A percentile compares a stretch with the other conserved stretches of the same genome.
Conservation (phyloP, 1,140 invertebrate genomes). For the Mycetomoellerius zeteki region DNA sequence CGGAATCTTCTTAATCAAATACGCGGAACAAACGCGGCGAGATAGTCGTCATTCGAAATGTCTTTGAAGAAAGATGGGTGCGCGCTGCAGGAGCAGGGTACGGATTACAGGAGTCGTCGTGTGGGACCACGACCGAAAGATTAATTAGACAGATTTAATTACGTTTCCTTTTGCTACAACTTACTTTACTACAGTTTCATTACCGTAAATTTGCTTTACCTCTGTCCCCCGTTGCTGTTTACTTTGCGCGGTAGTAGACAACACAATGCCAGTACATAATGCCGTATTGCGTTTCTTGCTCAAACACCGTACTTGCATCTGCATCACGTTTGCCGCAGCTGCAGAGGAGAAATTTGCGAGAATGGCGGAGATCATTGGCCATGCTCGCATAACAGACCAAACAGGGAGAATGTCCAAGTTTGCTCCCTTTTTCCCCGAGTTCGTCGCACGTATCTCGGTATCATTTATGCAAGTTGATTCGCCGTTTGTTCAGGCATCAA, state of each 20-base stretch:
- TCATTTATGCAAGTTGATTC: slow-evolving; percentile 54
- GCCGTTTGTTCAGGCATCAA: slow-evolving; percentile 34
- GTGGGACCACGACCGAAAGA: slow-evolving; percentile 57
- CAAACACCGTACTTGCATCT: slow-evolving; percentile 27
- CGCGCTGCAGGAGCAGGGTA: background rate
- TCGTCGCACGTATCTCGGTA: background rate
- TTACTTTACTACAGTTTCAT: slow-evolving; percentile 64
- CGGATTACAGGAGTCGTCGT: slow-evolving; percentile 46
- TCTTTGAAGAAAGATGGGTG: slow-evolving; percentile 50
- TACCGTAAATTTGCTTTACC: slow-evolving; percentile 63
- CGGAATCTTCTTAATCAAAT: slow-evolving; percentile 55
- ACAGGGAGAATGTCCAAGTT: slow-evolving; percentile 14
- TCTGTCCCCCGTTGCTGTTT: slow-evolving; percentile 50
- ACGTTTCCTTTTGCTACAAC: slow-evolving; percentile 61
- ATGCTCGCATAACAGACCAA: slow-evolving; percentile 26
- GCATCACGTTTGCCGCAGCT: slow-evolving; percentile 36
- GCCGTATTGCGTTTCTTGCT: slow-evolving; percentile 58
- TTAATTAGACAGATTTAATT: slow-evolving; percentile 67
- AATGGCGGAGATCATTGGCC: slow-evolving; percentile 47
- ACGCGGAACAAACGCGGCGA: slow-evolving; percentile 31
- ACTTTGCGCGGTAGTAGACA: slow-evolving; percentile 50
- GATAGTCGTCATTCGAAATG: slow-evolving; percentile 51
- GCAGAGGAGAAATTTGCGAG: slow-evolving; percentile 47
- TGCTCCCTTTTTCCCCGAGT: background rate
- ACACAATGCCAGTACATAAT: slow-evolving; percentile 54